phyloP scores from a whole-genome alignment of 1,140 invertebrate species.

The Trachymyrmex cornetzi region DNA sequence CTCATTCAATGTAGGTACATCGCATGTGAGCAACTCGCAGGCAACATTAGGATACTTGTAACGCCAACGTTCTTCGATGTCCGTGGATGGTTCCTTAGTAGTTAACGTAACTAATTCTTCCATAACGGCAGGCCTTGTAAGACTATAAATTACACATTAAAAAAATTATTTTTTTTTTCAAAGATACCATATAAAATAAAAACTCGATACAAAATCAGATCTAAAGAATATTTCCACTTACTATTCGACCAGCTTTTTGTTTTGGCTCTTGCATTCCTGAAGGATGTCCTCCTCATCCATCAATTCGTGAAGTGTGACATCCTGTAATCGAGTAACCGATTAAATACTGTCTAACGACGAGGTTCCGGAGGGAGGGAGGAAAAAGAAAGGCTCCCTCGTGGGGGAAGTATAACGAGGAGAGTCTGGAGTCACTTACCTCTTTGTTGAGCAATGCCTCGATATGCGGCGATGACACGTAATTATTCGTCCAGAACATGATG shows the following conservation, averaged over 20 bases:
- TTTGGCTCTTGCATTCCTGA: conserved; percentile 97
- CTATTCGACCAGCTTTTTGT: conserved; percentile 97
- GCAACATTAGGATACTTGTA: conserved; percentile 97
- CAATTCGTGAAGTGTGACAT: conserved; percentile 95
- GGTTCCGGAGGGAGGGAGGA: neutral
- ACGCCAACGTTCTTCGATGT: conserved; percentile 92
- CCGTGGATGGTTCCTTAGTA: conserved; percentile 93
- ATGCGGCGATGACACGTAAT: conserved; percentile 90
- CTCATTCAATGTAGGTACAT: conserved; percentile 95
- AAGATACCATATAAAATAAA: neutral
- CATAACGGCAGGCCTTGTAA: conserved; percentile 93
- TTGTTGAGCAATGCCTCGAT: conserved; percentile 92
- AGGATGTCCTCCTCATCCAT: conserved; percentile 98
- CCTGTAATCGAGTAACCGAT: conserved; percentile 88
- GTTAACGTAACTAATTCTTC: conserved; percentile 95
- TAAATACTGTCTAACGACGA: conserved; percentile 19
- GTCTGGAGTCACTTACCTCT: conserved; percentile 87
- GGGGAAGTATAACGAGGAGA: neutral
- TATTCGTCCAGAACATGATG: conserved; percentile 94
- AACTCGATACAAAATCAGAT: neutral
- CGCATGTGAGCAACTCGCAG: conserved; percentile 96
- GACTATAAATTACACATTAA: conserved; percentile 88
- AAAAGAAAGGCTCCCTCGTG: neutral
- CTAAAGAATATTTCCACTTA: conserved; percentile 89
- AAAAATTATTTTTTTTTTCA: neutral